phyloP scores from a whole-genome alignment of 2,888 invertebrate species.

The Eristalis intricaria region DNA sequence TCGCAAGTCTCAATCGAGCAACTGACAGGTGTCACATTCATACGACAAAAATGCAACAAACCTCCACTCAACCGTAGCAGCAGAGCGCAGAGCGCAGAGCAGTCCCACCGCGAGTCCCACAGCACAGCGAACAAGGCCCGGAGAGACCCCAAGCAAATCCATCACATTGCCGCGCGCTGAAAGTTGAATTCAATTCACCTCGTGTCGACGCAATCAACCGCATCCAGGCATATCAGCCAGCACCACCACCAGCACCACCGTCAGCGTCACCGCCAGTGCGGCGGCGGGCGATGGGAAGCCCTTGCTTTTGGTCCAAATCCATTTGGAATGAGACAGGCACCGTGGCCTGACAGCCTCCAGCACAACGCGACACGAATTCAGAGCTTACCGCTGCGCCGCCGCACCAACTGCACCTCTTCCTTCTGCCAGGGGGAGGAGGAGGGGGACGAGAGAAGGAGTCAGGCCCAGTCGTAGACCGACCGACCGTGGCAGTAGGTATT shows the following conservation, averaged over 20 bases:
- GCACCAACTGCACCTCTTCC: background rate
- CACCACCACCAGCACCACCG: background rate
- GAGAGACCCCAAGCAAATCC: constrained; percentile 37
- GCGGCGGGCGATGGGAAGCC: constrained; percentile 38
- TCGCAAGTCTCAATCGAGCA: constrained; percentile 5
- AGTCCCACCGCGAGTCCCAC: constrained; percentile 17
- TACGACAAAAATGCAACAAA: constrained; percentile 41
- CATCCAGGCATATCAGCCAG: constrained; percentile 29
- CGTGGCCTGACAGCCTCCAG: constrained; percentile 49
- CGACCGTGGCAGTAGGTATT: constrained; percentile 59
- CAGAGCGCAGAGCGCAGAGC: background rate
- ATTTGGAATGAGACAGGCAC: constrained; percentile 47
- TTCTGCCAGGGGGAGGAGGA: background rate
- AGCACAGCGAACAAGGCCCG: background rate
- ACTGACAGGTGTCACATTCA: constrained; percentile 54
- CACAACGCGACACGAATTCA: constrained; percentile 51
- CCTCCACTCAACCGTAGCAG: constrained; percentile 33
- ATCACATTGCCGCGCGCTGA: constrained; percentile 48
- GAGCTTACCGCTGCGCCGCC: constrained; percentile 20
- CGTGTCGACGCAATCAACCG: constrained; percentile 68
- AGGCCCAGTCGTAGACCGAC: constrained; percentile 20
- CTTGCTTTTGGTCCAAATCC: constrained; percentile 57
- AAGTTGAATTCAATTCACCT: constrained; percentile 56
- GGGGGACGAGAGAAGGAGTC: background rate
- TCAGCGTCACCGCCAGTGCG: too few species aligned